Conservation (phyloP, 2,113 vertebrate genomes). For the Nannobrachium achirus region DNA sequence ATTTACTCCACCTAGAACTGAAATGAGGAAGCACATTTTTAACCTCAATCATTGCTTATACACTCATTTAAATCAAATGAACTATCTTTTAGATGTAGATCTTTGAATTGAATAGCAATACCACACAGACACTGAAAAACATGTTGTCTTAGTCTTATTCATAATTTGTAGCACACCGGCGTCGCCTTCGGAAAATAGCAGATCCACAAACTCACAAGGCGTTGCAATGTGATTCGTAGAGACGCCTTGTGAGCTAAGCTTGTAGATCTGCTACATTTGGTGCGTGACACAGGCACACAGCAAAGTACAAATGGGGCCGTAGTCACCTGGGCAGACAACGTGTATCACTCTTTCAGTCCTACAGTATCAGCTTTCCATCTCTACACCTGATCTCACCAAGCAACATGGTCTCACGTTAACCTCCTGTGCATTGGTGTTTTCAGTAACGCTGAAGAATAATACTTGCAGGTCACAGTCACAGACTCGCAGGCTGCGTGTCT, state of each 20-base stretch:
- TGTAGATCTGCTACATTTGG: too few relatives aligned
- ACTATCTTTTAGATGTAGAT: background rate
- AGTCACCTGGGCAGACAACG: background rate
- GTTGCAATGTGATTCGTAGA: too few relatives aligned
- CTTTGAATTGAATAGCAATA: background rate
- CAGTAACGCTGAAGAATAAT: constrained; percentile 25
- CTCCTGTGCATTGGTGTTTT: constrained; percentile 23
- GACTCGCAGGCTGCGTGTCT: background rate
- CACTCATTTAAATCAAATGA: constrained; percentile 1
- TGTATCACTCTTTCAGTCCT: background rate
- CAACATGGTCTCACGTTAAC: constrained; percentile 3
- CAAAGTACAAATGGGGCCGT: background rate
- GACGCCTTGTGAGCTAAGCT: too few relatives aligned
- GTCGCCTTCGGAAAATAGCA: too few relatives aligned
- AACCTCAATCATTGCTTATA: background rate
- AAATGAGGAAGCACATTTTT: constrained; percentile 34
- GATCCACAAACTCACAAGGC: too few relatives aligned
- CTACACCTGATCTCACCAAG: background rate
- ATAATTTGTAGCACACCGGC: too few relatives aligned
- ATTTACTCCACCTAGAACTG: constrained; percentile 36
- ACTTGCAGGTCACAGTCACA: background rate
- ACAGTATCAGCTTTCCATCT: background rate
- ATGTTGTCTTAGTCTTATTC: background rate
- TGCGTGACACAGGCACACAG: too few relatives aligned
- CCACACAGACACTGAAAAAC: background rate